Conservation (phyloP, 2,888 invertebrate species). For the Phymatocera aterrima region DNA sequence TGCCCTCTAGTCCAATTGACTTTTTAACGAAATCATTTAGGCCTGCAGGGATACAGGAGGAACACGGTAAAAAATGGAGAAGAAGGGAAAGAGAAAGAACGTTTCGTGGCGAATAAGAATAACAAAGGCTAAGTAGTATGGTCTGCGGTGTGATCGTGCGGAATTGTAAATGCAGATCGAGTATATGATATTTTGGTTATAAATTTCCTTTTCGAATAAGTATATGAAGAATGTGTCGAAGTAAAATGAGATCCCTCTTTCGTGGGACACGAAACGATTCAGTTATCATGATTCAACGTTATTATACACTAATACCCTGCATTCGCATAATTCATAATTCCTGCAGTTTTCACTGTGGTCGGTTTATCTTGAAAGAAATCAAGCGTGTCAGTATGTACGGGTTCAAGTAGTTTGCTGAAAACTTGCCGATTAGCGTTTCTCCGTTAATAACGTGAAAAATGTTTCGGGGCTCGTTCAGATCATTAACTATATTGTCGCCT, state of each 20-base stretch:
- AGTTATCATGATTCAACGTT: background rate
- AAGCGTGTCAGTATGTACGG: too few species aligned
- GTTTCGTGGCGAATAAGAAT: background rate
- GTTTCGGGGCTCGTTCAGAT: background rate
- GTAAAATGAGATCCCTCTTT: background rate
- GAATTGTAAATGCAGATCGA: too few species aligned
- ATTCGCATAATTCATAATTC: background rate
- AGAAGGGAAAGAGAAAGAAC: background rate
- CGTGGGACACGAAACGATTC: background rate
- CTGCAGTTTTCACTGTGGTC: background rate
- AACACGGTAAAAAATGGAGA: constrained; percentile 16
- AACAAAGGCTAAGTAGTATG: too few species aligned
- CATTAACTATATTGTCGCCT: constrained; percentile 4
- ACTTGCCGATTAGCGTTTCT: background rate
- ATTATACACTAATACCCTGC: background rate
- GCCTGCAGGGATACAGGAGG: background rate
- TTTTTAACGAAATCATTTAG: constrained; percentile 45
- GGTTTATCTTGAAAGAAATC: background rate
- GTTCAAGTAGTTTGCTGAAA: background rate
- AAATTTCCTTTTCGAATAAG: too few species aligned
- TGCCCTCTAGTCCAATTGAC: constrained; percentile 39
- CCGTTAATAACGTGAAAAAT: constrained; percentile 28
- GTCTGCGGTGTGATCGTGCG: too few species aligned
- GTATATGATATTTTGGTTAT: too few species aligned
- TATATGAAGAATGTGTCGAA: too few species aligned